Evolutionary conservation across 2,888 invertebrate species (phyloP), one percentile per base, ranked within the genome.

Genomic region (Cinara cedri): DNA sequence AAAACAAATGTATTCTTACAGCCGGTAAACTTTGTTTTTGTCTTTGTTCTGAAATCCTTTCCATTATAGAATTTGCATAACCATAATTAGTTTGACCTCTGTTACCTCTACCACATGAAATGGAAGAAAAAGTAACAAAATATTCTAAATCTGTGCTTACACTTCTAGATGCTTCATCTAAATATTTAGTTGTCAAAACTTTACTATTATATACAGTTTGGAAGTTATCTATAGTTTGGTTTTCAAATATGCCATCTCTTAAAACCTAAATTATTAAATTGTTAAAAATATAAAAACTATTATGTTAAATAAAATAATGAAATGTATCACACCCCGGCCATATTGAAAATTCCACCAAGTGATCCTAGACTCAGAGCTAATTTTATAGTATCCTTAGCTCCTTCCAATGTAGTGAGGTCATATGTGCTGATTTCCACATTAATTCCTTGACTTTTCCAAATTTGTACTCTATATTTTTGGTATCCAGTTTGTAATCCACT

Each of bases 51-150:
- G 81, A 82, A 34, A 82, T 82, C 16, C 81, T 80, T 76, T 82
- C 82, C 54, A 80, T 81, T 9, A 81, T 65, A 11, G 81, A 81
- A 51, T 82, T 82, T n/a, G 81, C 81, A n/a, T 81, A 70, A 44
- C 81, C 81, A 49, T 82, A 82, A 68, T 82, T 82, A 0, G 82
- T 80, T 42, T 82, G 82, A 0, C 82, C 82, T 14, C 71, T 49
- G 72, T 82, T 82, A 3, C 82, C 82, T 16, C 80, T 54, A 9
- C 82, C 82, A 44, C 81, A 74, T 13, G 82, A 68, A 16, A 82
- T 76, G 1, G 81, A 82, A 1, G 82, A 82, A 65, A 82, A 82
- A 13, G 81, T 80, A 1, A 82, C 82, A n/a, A 82, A 82, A 57
- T 82, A 72, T 13, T 81, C 80, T 42, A 81, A 68, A 42, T 71